These are phyloP conservation scores for Drosophila pandora DNA, from an alignment of 1,140 invertebrate genomes.

Conservation along the genomic window DNA sequence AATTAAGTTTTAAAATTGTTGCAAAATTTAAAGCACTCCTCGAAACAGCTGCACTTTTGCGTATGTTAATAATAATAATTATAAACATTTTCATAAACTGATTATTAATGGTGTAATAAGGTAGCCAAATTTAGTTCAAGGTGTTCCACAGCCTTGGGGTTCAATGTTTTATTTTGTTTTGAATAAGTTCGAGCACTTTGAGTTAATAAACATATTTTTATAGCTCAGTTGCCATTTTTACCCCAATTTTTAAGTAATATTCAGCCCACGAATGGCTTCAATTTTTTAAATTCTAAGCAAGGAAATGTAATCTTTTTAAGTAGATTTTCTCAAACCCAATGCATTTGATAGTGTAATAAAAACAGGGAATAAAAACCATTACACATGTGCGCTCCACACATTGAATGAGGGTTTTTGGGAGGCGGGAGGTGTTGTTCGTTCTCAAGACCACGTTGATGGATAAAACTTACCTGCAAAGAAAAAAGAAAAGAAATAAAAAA, in stretches of 20 bases:
- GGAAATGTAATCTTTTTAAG: conserved; percentile 35
- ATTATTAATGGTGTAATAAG: conserved; percentile 44
- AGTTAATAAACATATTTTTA: conserved; percentile 7
- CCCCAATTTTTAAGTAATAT: neutral
- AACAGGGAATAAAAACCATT: conserved; percentile 33
- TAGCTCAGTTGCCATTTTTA: neutral
- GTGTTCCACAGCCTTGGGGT: conserved; percentile 31
- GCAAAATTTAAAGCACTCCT: conserved; percentile 2
- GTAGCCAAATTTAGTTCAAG: conserved; percentile 70
- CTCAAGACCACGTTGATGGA: conserved; percentile 30
- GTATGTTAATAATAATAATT: conserved; percentile 61
- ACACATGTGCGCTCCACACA: conserved; percentile 29
- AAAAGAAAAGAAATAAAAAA: conserved; percentile 49
- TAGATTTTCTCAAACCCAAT: conserved; percentile 9
- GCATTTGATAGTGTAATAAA: conserved; percentile 12
- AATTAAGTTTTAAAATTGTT: conserved; percentile 1
- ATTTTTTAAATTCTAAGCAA: neutral
- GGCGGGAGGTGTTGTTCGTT: conserved; percentile 2
- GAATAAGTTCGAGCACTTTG: neutral
- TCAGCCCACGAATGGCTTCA: neutral
- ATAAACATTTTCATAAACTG: conserved; percentile 43
- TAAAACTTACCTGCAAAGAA: conserved; percentile 73
- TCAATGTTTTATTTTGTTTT: conserved; percentile 15
- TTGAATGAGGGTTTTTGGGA: neutral
- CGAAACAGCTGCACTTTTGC: conserved; percentile 5